Conservation (phyloP, 2,113 vertebrate genomes). For the Crotophaga sulcirostris region DNA sequence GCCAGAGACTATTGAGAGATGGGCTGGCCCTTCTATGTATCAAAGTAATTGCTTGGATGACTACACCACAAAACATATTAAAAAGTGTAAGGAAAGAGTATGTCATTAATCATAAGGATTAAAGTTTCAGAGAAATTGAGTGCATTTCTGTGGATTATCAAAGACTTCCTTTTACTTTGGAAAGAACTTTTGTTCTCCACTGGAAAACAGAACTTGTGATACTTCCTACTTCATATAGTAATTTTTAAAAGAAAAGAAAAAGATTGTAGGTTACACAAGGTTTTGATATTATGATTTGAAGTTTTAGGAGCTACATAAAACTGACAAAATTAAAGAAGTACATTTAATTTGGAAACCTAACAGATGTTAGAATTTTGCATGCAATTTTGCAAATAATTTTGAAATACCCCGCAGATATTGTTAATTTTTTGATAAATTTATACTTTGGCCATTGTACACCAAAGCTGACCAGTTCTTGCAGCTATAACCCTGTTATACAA, state of each 20-base stretch:
- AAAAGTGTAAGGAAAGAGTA: not conserved
- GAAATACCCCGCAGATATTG: not conserved
- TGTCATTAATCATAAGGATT: constrained; percentile 1
- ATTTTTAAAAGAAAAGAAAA: not conserved
- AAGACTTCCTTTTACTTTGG: not conserved
- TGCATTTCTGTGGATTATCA: not conserved
- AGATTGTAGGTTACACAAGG: not conserved
- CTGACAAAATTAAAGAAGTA: not conserved
- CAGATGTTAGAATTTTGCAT: not conserved
- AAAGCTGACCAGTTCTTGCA: not conserved
- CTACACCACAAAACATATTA: not conserved
- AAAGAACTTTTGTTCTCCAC: not conserved
- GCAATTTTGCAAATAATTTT: not conserved
- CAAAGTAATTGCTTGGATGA: constrained; percentile 16
- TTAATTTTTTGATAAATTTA: not conserved
- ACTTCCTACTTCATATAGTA: not conserved
- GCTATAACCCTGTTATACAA: not conserved
- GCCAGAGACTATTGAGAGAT: not conserved
- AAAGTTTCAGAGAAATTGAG: not conserved
- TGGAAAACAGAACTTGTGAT: not conserved
- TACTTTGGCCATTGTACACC: too few relatives aligned
- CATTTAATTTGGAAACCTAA: not conserved
- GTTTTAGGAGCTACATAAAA: not conserved
- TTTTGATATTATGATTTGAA: not conserved
- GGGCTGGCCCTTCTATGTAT: not conserved